Evolutionary conservation across 2,113 vertebrate species (phyloP).

Genomic region (Seriola rivoliana): DNA sequence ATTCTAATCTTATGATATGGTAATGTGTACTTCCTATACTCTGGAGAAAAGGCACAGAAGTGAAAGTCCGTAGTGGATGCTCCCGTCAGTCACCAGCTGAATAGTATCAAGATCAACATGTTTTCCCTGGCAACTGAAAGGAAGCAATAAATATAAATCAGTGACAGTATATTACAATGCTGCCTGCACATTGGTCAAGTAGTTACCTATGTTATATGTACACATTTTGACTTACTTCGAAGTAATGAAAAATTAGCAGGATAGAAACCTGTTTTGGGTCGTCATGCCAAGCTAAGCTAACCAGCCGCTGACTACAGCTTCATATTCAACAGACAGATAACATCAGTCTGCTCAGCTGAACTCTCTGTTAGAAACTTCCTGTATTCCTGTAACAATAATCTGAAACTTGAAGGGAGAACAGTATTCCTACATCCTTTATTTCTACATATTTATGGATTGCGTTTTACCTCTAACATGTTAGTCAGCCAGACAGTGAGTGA

Average conservation of each 20-base stretch:
- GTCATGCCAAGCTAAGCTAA: too few relatives aligned
- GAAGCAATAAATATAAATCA: conserved; percentile 15
- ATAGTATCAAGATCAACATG: conserved; percentile 27
- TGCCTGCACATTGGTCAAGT: background rate
- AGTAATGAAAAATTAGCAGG: background rate
- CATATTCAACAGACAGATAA: too few relatives aligned
- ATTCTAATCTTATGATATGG: conserved; percentile 67
- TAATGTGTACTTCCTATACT: conserved; percentile 57
- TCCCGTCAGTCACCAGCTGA: conserved; percentile 25
- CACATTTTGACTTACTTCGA: background rate
- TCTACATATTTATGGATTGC: too few relatives aligned
- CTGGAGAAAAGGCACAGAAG: background rate
- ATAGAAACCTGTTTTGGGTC: background rate
- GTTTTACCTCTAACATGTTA: too few relatives aligned
- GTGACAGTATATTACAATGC: conserved; percentile 8
- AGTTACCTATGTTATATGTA: background rate
- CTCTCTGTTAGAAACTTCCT: too few relatives aligned
- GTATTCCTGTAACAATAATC: too few relatives aligned
- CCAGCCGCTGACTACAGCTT: too few relatives aligned
- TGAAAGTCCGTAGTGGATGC: conserved; percentile 12
- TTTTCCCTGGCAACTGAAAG: background rate
- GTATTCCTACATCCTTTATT: too few relatives aligned
- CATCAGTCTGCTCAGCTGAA: too few relatives aligned
- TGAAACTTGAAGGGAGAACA: too few relatives aligned
- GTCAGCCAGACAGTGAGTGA: too few relatives aligned